phyloP scores from a whole-genome alignment of 2,888 invertebrate genomes.

The Polylopha cassiicola region DNA sequence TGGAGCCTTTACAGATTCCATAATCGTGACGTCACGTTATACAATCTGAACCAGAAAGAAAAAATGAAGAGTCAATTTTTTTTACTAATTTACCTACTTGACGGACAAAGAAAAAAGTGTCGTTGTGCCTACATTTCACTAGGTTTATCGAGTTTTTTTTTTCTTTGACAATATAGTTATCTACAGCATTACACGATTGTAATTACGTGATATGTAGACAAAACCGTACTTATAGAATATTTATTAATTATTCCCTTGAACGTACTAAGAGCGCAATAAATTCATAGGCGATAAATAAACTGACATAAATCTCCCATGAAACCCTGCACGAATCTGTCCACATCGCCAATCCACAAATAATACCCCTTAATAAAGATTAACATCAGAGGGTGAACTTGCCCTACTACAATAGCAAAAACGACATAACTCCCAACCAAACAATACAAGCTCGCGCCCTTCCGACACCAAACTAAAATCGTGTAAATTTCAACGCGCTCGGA shows the following conservation, averaged over 20 bases:
- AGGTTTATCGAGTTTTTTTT: too few relatives aligned
- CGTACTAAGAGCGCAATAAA: conserved; percentile 21
- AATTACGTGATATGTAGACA: too few relatives aligned
- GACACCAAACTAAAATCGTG: background rate
- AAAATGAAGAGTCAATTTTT: too few relatives aligned
- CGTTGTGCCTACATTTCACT: too few relatives aligned
- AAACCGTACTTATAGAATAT: conserved; percentile 32
- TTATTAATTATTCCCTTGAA: conserved; percentile 11
- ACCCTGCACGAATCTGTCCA: conserved; percentile 53
- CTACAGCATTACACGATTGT: too few relatives aligned
- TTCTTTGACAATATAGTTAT: too few relatives aligned
- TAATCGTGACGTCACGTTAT: too few relatives aligned
- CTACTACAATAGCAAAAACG: conserved; percentile 31
- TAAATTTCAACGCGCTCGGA: conserved; percentile 11
- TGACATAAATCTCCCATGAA: conserved; percentile 43
- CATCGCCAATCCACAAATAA: conserved; percentile 57
- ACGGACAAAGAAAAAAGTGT: too few relatives aligned
- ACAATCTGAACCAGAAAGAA: too few relatives aligned
- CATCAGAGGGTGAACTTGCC: conserved; percentile 43
- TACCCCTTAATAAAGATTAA: conserved; percentile 69
- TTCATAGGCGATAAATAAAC: conserved; percentile 34
- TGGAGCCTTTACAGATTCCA: too few relatives aligned
- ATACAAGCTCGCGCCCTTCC: background rate
- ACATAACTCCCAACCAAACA: conserved; percentile 25
- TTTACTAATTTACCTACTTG: too few relatives aligned